phyloP scores from a whole-genome alignment of 30 jellyfish, hydroid and myxozoan genomes.

The Calvadosia cruxmelitensis region DNA sequence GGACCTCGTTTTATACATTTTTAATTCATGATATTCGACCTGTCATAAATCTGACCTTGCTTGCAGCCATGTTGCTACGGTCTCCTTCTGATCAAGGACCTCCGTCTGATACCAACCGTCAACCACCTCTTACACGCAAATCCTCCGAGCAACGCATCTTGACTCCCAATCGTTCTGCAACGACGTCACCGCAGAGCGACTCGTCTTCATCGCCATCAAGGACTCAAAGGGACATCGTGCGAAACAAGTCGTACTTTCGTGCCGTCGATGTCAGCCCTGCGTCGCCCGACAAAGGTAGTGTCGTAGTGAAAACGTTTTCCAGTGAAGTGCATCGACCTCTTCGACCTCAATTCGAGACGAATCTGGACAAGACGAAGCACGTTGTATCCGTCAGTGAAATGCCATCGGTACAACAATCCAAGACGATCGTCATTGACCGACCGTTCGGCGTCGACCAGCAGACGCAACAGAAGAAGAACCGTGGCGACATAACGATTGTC shows the following conservation, averaged over 20 bases:
- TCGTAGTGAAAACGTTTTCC: neutral
- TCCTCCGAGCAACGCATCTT: too few relatives aligned
- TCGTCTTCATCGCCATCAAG: neutral
- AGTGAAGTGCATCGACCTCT: neutral
- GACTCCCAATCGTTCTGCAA: too few relatives aligned
- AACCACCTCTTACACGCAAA: too few relatives aligned
- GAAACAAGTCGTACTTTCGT: conserved; percentile 38
- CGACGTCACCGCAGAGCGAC: too few relatives aligned
- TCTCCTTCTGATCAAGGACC: too few relatives aligned
- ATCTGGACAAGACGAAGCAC: neutral
- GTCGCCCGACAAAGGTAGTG: conserved; percentile 2
- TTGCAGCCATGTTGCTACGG: too few relatives aligned
- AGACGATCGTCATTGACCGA: neutral
- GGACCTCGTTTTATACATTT: too few relatives aligned
- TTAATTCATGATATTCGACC: too few relatives aligned
- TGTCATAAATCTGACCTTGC: too few relatives aligned
- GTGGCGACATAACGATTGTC: neutral
- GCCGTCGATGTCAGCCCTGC: conserved; percentile 18
- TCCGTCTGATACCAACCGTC: too few relatives aligned
- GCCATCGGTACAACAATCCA: conserved; percentile 1
- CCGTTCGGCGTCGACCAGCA: neutral
- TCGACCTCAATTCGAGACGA: neutral
- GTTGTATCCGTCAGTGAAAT: neutral
- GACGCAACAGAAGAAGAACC: neutral
- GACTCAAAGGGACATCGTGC: neutral